A percentile compares a stretch with the other conserved stretches of the same genome.
phyloP scores from a whole-genome alignment of 2,888 invertebrate species.

The Octonoba sinensis region DNA sequence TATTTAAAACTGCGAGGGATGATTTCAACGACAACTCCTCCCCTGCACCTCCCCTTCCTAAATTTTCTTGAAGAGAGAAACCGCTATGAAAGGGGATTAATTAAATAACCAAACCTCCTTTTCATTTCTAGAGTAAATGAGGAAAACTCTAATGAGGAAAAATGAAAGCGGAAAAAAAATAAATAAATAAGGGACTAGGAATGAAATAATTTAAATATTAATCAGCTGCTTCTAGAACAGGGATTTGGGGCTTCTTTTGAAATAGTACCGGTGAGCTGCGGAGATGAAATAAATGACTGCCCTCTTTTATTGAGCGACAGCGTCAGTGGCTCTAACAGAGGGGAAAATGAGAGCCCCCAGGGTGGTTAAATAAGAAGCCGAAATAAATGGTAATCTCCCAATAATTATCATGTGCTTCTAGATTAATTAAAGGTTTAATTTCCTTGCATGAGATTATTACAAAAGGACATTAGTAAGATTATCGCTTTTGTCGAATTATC shows the following conservation, averaged over 20 bases:
- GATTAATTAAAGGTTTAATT: too few species aligned
- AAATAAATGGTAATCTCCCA: too few species aligned
- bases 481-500: too few species aligned
- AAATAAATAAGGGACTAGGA: background rate
- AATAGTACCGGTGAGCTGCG: background rate
- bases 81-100: slow-evolving; percentile 4
- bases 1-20: too few species aligned
- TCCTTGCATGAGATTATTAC: too few species aligned
- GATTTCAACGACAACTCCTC: too few species aligned
- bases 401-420: too few species aligned
- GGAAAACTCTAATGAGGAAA: slow-evolving; percentile 2
- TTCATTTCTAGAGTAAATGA: background rate
- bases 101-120: background rate
- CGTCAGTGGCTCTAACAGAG: background rate
- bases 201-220: slow-evolving; percentile 24
- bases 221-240: slow-evolving; percentile 9
- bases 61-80: background rate
- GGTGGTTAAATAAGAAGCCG: too few species aligned
- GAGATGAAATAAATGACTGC: slow-evolving; percentile 47
- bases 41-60: background rate
- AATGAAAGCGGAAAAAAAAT: background rate
- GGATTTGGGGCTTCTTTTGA: slow-evolving; percentile 5
- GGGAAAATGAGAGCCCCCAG: too few species aligned
- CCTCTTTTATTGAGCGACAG: slow-evolving; percentile 40
- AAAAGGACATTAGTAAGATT: too few species aligned